phyloP scores from a whole-genome alignment of 2,797 vertebrate genomes.

The Fratercula arctica region DNA sequence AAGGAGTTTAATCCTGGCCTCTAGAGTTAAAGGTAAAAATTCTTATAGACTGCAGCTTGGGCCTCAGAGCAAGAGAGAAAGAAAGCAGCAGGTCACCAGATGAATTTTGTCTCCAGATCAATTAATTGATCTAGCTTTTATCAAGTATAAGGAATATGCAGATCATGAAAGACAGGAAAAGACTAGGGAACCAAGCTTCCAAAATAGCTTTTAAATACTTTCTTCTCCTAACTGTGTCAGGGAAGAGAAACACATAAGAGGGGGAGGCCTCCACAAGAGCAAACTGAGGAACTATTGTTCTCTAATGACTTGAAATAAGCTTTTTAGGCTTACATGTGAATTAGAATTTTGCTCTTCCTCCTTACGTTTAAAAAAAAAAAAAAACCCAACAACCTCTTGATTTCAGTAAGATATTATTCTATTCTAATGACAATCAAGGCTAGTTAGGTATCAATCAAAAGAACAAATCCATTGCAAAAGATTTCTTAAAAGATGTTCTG shows the following conservation, averaged over 20 bases:
- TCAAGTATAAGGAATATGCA: neutral
- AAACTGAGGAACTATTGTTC: conserved; percentile 60
- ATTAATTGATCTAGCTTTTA: neutral
- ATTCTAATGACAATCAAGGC: conserved; percentile 27
- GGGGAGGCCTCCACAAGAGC: conserved; percentile 59
- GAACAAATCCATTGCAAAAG: conserved; percentile 1
- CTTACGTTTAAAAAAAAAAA: neutral
- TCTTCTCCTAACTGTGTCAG: conserved; percentile 37
- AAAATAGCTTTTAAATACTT: conserved; percentile 53
- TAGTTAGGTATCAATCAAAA: conserved; percentile 53
- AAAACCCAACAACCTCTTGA: accelerated
- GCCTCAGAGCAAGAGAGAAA: neutral
- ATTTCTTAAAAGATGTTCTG: conserved; percentile 26
- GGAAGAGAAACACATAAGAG: conserved; percentile 1
- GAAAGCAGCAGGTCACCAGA: neutral
- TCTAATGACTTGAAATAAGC: conserved; percentile 71
- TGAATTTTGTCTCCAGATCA: neutral
- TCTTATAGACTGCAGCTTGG: neutral
- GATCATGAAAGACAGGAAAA: conserved; percentile 35
- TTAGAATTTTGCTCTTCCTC: conserved; percentile 32
- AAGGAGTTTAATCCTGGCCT: neutral
- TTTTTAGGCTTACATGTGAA: conserved; percentile 45
- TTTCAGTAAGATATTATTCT: conserved; percentile 27
- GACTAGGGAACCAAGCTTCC: conserved; percentile 16
- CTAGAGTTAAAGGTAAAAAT: neutral